Percentiles rank a stretch among this genome's conserved stretches.
These are phyloP conservation scores for Lutjanus campechanus DNA, from an alignment of 2,797 vertebrate species.

Conservation along the genomic window DNA sequence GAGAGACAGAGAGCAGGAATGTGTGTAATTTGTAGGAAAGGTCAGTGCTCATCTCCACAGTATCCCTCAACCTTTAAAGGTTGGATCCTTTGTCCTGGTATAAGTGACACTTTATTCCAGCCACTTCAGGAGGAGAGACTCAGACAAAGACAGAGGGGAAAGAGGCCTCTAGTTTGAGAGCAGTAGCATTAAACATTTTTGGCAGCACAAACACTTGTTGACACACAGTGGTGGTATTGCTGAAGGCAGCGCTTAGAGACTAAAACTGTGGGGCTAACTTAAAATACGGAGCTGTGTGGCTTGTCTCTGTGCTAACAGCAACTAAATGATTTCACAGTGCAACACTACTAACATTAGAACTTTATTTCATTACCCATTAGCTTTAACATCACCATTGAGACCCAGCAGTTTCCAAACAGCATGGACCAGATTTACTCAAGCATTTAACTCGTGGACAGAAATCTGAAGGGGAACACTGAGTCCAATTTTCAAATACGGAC, in stretches of 20 bases:
- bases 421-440: background rate
- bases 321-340: background rate
- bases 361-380: background rate
- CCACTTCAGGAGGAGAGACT: constrained; percentile 33
- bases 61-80: constrained; percentile 86
- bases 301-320: background rate
- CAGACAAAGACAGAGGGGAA: constrained; percentile 45
- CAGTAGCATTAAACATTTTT: constrained; percentile 36
- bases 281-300: background rate
- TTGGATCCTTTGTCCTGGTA: constrained; percentile 79
- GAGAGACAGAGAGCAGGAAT: constrained; percentile 6
- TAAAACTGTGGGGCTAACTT: background rate
- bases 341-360: background rate
- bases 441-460: background rate
- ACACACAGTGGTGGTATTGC: constrained; percentile 17
- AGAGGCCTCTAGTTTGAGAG: constrained; percentile 34
- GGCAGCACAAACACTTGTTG: constrained; percentile 48
- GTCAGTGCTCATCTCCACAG: constrained; percentile 84
- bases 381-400: constrained; percentile 13
- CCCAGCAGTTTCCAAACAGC: constrained; percentile 11
- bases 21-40: constrained; percentile 79
- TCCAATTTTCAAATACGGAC: background rate
- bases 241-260: background rate
- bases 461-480: background rate
- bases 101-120: constrained; percentile 79